These are phyloP conservation scores for Ptychadena robeensis DNA, from an alignment of 2,797 vertebrate genomes.

Conservation along the genomic window DNA sequence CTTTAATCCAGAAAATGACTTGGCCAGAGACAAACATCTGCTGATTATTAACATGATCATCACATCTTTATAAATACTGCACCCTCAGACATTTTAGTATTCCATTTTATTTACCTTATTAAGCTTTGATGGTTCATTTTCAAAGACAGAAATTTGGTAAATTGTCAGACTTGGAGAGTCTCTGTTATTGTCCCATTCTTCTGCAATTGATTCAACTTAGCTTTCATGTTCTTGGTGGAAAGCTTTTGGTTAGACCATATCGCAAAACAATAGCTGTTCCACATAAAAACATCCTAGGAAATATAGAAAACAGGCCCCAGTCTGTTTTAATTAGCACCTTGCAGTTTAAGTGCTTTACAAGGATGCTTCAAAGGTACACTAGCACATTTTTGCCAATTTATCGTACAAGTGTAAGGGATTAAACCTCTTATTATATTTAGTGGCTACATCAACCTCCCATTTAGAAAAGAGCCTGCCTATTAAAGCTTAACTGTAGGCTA, in stretches of 20 bases:
- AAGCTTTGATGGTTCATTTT: constrained; percentile 18
- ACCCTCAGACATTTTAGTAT: constrained; percentile 9
- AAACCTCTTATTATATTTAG: constrained; percentile 6
- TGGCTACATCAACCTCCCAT: constrained; percentile 1
- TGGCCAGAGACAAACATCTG: constrained; percentile 23
- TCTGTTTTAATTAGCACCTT: constrained; percentile 59
- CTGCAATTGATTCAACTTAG: constrained; percentile 34
- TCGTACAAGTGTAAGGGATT: constrained; percentile 28
- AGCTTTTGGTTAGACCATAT: constrained; percentile 27
- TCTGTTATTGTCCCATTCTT: constrained; percentile 32
- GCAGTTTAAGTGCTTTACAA: constrained; percentile 40
- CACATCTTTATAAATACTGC: constrained; percentile 10
- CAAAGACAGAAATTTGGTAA: constrained; percentile 20
- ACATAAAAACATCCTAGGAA: constrained; percentile 40
- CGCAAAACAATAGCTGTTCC: constrained; percentile 45
- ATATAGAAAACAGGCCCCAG: constrained; percentile 40
- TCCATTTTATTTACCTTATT: constrained; percentile 23
- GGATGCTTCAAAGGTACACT: constrained; percentile 35
- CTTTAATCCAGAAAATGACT: constrained; percentile 17
- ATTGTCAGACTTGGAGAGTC: constrained; percentile 11
- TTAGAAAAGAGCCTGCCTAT: neutral
- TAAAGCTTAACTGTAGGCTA: neutral
- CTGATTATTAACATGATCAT: constrained; percentile 32
- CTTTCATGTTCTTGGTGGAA: constrained; percentile 25
- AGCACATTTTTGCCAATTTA: constrained; percentile 46